Evolutionary conservation across 2,797 vertebrate genomes (phyloP).

Genomic region (Nannoperca obscura): DNA sequence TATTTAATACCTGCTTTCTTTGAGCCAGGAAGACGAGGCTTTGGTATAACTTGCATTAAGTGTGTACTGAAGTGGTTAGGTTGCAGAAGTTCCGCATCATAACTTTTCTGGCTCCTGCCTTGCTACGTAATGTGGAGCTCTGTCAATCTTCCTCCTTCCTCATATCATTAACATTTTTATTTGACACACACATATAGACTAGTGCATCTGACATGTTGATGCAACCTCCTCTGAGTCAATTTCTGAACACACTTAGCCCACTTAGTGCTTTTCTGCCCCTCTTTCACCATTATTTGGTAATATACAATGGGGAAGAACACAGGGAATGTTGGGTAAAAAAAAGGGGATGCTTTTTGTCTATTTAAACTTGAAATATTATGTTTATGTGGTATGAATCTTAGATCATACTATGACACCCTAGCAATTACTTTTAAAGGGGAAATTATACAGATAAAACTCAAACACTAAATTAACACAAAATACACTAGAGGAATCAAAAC

Average conservation of each 20-base stretch:
- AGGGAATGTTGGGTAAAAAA: not conserved
- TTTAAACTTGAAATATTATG: not conserved
- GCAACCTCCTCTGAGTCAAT: constrained; percentile 8
- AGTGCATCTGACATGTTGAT: constrained; percentile 18
- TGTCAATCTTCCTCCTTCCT: constrained; percentile 27
- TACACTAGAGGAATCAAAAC: not conserved
- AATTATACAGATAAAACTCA: not conserved
- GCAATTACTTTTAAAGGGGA: not conserved
- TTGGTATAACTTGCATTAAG: constrained; percentile 1
- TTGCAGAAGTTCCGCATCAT: not conserved
- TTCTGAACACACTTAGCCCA: not conserved
- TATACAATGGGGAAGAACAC: not conserved
- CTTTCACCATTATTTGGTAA: not conserved
- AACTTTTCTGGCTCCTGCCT: constrained; percentile 2
- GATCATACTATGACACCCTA: not conserved
- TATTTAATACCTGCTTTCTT: constrained; percentile 32
- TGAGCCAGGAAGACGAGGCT: constrained; percentile 13
- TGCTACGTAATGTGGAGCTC: not conserved
- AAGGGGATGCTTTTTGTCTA: too few relatives aligned
- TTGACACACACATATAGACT: constrained; percentile 16
- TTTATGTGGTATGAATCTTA: too few relatives aligned
- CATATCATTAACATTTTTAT: constrained; percentile 43
- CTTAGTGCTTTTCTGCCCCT: not conserved
- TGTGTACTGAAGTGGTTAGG: not conserved
- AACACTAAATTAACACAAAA: not conserved